Evolutionary conservation across 1,140 invertebrate species (phyloP), one percentile per base, ranked within the genome.

Genomic region (Heliothis virescens): DNA sequence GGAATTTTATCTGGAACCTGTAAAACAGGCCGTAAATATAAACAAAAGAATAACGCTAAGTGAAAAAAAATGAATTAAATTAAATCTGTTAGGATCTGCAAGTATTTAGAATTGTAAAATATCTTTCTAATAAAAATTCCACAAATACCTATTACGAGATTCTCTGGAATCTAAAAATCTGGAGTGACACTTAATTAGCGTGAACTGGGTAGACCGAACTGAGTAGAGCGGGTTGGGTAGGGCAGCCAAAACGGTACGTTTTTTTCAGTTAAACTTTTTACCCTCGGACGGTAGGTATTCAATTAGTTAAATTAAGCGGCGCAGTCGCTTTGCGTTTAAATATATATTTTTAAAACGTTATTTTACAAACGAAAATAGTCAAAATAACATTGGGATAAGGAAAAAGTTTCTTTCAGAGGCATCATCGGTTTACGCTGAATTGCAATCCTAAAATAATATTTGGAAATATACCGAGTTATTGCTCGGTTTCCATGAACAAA

Each of bases 291-390:
- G 34, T 48, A 67, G 79, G 52, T 67, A 75, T 80, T 80, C 71
- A 80, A 80, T 80, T 80, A 80, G 71, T 80, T 75, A 80, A 80
- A 80, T 80, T 80, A 80, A 80, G 72, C 60, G 62, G 47, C 60
- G 74, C 29, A 76, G 74, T 65, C 48, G 47, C 48, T 76, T 76
- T 55, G 50, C 69, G 52, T 15, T 18, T 41, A 41, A 41, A 65
- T 48, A 18, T 67, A 11, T 41, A 52, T 65, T 65, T 53, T 63
- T 55, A 16, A 21, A 60, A 26, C 57, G 55, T 74, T 72, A 57
- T 74, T 72, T 72, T 62, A 9, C 72, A 21, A 50, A 62, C 13
- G 41, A 75, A 48, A 62, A 48, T 26, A 62, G 57, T 26, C 1
- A 53, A 26, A 53, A 71, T 53, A 71, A n/a, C 21, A 29, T 26